Base-by-base conservation (phyloP, 64 coral and sea anemone genomes). In the Stichodactyla helianthus region DNA sequence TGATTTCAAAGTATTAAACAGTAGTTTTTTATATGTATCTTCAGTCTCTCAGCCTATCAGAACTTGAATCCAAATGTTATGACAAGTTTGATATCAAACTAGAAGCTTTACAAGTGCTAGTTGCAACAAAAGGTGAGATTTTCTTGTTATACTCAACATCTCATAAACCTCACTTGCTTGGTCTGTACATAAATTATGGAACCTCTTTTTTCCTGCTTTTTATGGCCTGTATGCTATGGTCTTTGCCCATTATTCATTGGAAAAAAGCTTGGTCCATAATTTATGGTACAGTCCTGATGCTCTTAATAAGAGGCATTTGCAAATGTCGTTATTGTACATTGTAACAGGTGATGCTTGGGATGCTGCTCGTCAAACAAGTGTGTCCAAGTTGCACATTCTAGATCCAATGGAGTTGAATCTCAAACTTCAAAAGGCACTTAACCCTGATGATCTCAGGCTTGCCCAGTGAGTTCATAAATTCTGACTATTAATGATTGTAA, bases 341-440 rank as follows among this genome's bases (percentile, higher is more conserved):
- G 5, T 91, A n/a, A 25, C 80, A 99, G 96, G 88, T 93, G 96
- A 99, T 71, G 88, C 94, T 67, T 99, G 96, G 96, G 58, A 99
- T 64, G 54, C 87, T 27, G 90, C 88, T 65, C 86, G 96, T 6
- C 82, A 95, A 25, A 74, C 94, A 16, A 80, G 63, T 17, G 86
- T 92, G 22, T 93, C 96, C 54, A 95, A 79, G 26, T 67, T 95
- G 7, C 96, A 99, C 58, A 89, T 99, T 55, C 79, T 99, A 5
- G 86, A 99, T 83, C 96, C 93, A 2, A 84, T 99, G 57, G 92
- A 84, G 51, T 51, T 99, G 53, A 88, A 95, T 52, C 83, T 99
- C 59, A 92, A 99, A 74, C 85, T 99, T 64, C 90, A 92, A 53
- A 99, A 95, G 60, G 93, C 93, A 54, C 91, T 99, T 51, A 94